phyloP scores from a whole-genome alignment of 2,888 invertebrate species.

The Steinernema scapterisci region DNA sequence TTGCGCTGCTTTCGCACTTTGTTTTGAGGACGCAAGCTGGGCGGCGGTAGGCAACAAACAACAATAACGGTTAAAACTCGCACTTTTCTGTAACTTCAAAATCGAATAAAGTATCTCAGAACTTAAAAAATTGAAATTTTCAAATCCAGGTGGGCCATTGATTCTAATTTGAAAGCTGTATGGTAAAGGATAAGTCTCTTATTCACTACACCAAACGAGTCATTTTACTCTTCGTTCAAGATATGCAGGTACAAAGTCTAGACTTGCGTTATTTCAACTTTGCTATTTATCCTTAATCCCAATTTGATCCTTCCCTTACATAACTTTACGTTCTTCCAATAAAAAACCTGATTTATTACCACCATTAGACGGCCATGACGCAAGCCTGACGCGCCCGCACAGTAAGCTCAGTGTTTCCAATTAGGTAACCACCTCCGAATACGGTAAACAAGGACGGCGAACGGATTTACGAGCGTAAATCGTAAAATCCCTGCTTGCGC shows the following conservation, averaged over 20 bases:
- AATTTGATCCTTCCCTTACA: not conserved
- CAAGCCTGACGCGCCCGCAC: not conserved
- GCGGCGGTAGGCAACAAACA: constrained; percentile 18
- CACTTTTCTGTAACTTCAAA: not conserved
- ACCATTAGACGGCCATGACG: not conserved
- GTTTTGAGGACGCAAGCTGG: constrained; percentile 13
- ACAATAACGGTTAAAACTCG: not conserved
- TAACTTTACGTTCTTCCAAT: constrained; percentile 12
- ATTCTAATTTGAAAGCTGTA: too few relatives aligned
- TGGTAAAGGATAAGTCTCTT: too few relatives aligned
- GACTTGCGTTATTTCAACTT: too few relatives aligned
- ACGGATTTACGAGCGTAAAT: constrained; percentile 29
- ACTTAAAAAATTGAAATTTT: too few relatives aligned
- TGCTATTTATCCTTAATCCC: too few relatives aligned
- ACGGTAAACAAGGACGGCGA: not conserved
- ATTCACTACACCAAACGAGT: too few relatives aligned
- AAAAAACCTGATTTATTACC: constrained; percentile 12
- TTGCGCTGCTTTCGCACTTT: constrained; percentile 21
- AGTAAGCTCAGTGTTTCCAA: not conserved
- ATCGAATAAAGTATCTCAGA: too few relatives aligned
- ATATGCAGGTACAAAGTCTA: too few relatives aligned
- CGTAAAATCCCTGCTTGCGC: not conserved
- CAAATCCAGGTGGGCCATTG: too few relatives aligned
- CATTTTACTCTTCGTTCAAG: too few relatives aligned
- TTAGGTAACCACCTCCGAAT: constrained; percentile 25